Evolutionary conservation across 35 echinoderm and acorn worm species (phyloP).

Genomic region (Apostichopus californicus): DNA sequence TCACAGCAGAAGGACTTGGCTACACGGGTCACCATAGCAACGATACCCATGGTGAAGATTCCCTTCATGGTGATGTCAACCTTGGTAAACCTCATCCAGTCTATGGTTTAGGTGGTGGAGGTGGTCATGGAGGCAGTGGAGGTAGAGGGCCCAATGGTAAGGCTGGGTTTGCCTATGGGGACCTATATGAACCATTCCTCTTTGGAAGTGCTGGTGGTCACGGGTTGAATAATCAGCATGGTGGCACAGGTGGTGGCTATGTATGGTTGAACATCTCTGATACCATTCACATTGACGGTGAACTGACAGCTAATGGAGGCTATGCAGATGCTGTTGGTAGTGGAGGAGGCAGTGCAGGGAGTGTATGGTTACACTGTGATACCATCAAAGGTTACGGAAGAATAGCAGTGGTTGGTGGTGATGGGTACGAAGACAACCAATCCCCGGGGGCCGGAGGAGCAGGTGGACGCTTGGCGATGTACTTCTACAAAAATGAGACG

Average conservation of each 20-base stretch:
- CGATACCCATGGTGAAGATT: constrained; percentile 78
- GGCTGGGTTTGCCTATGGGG: constrained; percentile 86
- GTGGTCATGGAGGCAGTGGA: constrained; percentile 94
- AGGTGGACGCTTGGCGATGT: constrained; percentile 84
- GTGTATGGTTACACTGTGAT: constrained; percentile 81
- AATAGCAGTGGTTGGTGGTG: constrained; percentile 72
- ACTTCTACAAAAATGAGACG: constrained; percentile 85
- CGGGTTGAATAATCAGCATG: constrained; percentile 23
- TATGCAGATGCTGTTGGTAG: constrained; percentile 68
- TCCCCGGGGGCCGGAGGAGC: constrained; percentile 76
- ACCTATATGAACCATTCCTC: constrained; percentile 87
- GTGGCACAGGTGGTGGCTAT: constrained; percentile 81
- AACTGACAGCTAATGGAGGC: constrained; percentile 85
- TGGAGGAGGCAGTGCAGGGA: constrained; percentile 87
- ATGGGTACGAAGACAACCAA: constrained; percentile 32
- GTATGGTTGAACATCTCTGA: constrained; percentile 91
- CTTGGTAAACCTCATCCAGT: constrained; percentile 64
- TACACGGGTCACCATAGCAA: constrained; percentile 70
- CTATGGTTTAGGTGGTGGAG: constrained; percentile 64
- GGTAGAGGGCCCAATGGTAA: constrained; percentile 50
- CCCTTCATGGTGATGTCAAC: constrained; percentile 90
- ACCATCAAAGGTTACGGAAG: constrained; percentile 89
- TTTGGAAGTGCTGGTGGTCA: constrained; percentile 86
- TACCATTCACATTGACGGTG: constrained; percentile 81
- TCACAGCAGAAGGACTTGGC: constrained; percentile 78